Conservation (phyloP, 2,797 vertebrate genomes). For the Lepus townsendii region DNA sequence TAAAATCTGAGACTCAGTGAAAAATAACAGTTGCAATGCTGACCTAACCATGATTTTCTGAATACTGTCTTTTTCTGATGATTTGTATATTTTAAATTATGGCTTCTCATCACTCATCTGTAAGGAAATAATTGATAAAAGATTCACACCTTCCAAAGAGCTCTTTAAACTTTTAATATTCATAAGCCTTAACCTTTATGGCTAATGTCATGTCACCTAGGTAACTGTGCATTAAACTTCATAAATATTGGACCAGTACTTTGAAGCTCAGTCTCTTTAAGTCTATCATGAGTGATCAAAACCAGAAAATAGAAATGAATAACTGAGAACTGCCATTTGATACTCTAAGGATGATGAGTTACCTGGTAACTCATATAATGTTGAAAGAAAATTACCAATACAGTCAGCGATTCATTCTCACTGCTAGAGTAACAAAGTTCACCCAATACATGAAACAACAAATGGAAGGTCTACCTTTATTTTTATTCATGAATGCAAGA, state of each 20-base stretch:
- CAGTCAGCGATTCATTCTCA: conserved; percentile 31
- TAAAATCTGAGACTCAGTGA: background rate
- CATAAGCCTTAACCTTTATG: conserved; percentile 55
- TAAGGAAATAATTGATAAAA: conserved; percentile 57
- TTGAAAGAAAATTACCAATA: conserved; percentile 62
- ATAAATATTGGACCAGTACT: conserved; percentile 67
- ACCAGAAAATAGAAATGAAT: conserved; percentile 68
- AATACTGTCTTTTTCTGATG: conserved; percentile 29
- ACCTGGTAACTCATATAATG: conserved; percentile 38
- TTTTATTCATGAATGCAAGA: conserved; percentile 72
- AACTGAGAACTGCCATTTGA: conserved; percentile 58
- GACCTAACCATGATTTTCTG: conserved; percentile 6
- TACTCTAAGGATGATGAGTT: conserved; percentile 48
- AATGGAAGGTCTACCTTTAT: conserved; percentile 43
- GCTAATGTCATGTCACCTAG: conserved; percentile 47
- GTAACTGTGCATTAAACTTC: conserved; percentile 60
- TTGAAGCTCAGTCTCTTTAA: conserved; percentile 50
- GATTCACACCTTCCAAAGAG: conserved; percentile 42
- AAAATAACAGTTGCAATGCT: background rate
- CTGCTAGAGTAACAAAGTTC: conserved; percentile 27
- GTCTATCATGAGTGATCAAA: conserved; percentile 55
- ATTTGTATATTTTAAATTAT: conserved; percentile 62
- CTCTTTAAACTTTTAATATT: conserved; percentile 64
- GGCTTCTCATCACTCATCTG: background rate
- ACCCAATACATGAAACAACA: conserved; percentile 57